Percentiles rank a stretch among this genome's conserved stretches.
Conservation (phyloP, 2,888 invertebrate species). For the Lamellibrachia satsuma region DNA sequence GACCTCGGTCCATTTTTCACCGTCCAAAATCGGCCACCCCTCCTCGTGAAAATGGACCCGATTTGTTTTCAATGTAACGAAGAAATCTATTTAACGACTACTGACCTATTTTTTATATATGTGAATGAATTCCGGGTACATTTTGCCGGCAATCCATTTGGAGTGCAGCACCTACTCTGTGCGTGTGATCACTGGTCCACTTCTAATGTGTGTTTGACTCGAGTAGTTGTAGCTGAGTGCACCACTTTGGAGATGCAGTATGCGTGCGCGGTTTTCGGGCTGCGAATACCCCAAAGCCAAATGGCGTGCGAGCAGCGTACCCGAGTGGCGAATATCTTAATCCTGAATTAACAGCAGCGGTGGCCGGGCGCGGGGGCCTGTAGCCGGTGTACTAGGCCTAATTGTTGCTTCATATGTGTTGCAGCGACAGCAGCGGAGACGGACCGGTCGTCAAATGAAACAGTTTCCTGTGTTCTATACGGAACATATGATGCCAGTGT, state of each 20-base stretch:
- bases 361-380: neutral
- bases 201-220: neutral
- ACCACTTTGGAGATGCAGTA: neutral
- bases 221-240: neutral
- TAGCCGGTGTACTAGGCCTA: neutral
- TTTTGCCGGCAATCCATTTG: too few relatives aligned
- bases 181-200: neutral
- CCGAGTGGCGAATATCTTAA: neutral
- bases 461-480: neutral
- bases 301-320: neutral
- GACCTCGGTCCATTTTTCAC: too few relatives aligned
- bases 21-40: too few relatives aligned
- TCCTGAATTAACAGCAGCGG: neutral
- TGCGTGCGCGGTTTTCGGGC: neutral
- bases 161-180: too few relatives aligned
- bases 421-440: neutral
- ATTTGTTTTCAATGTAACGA: too few relatives aligned
- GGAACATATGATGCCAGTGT: neutral
- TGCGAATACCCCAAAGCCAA: neutral
- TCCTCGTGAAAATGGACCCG: too few relatives aligned
- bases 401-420: neutral
- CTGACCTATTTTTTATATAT: too few relatives aligned
- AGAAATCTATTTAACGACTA: too few relatives aligned
- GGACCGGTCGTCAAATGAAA: neutral
- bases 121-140: too few relatives aligned